Percentiles rank a stretch among this genome's conserved stretches.
phyloP scores from a whole-genome alignment of 2,888 invertebrate species.

The Prenolepis imparis region DNA sequence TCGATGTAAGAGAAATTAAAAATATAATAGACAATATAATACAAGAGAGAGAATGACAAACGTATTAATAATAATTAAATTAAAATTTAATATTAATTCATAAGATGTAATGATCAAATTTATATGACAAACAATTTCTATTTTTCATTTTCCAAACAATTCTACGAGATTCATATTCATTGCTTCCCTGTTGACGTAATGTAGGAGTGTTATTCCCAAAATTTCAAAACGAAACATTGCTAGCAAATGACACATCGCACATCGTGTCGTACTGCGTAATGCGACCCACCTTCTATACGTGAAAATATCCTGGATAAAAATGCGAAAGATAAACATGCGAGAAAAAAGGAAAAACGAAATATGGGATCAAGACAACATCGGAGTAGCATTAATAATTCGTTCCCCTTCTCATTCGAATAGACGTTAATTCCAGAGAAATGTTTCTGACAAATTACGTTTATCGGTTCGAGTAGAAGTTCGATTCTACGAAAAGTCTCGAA shows the following conservation, averaged over 20 bases:
- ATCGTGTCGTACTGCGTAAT: constrained; percentile 42
- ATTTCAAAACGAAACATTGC: constrained; percentile 69
- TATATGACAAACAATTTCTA: not conserved
- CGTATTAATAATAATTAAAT: not conserved
- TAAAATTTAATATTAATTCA: not conserved
- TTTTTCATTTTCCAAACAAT: not conserved
- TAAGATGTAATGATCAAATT: not conserved
- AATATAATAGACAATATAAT: not conserved
- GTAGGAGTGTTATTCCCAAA: constrained; percentile 54
- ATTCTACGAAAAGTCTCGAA: constrained; percentile 22
- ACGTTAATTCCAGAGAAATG: constrained; percentile 41
- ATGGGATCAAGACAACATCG: constrained; percentile 31
- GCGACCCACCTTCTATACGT: constrained; percentile 31
- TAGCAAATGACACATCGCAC: constrained; percentile 61
- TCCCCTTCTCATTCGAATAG: constrained; percentile 15
- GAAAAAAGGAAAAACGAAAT: constrained; percentile 2
- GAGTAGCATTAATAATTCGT: constrained; percentile 39
- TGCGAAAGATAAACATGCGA: too few relatives aligned
- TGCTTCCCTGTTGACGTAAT: not conserved
- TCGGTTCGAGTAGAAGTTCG: constrained; percentile 17
- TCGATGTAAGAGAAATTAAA: not conserved
- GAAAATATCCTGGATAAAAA: constrained; percentile 32
- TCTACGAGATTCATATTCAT: not conserved
- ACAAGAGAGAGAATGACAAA: not conserved
- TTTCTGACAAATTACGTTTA: constrained; percentile 34